Conservation (phyloP, 2,113 vertebrate genomes). For the Maccullochella peelii region DNA sequence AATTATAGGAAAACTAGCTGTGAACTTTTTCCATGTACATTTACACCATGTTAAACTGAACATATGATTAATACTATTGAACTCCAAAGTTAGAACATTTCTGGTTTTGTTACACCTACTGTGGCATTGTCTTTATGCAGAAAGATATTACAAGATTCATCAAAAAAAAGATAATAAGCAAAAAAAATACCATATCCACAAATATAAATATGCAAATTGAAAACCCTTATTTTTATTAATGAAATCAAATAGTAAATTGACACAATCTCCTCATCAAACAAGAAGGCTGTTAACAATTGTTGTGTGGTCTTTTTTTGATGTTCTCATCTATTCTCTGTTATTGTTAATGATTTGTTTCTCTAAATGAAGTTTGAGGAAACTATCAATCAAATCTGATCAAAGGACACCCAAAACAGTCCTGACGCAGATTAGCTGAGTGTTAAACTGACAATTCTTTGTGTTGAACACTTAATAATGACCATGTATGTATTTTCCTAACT, state of each 20-base stretch:
- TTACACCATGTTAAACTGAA: not conserved
- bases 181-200: no score
- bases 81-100: not conserved
- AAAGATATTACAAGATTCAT: no score
- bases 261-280: not conserved
- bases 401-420: not conserved
- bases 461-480: not conserved
- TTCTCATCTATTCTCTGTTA: not conserved
- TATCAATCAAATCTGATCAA: slow-evolving; percentile 23
- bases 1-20: not conserved
- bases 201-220: not conserved
- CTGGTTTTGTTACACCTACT: no score
- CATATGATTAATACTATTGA: not conserved
- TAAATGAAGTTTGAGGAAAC: not conserved
- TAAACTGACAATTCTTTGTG: not conserved
- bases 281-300: not conserved
- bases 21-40: not conserved
- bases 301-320: not conserved
- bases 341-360: not conserved
- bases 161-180: not conserved
- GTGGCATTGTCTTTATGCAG: no score
- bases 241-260: not conserved
- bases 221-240: not conserved
- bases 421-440: not conserved
- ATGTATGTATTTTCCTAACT: not conserved